A percentile compares a stretch with the other conserved stretches of the same genome.
These are phyloP conservation scores for Benitochromis conjunctus DNA, from an alignment of 2,113 vertebrate genomes.

Conservation along the genomic window DNA sequence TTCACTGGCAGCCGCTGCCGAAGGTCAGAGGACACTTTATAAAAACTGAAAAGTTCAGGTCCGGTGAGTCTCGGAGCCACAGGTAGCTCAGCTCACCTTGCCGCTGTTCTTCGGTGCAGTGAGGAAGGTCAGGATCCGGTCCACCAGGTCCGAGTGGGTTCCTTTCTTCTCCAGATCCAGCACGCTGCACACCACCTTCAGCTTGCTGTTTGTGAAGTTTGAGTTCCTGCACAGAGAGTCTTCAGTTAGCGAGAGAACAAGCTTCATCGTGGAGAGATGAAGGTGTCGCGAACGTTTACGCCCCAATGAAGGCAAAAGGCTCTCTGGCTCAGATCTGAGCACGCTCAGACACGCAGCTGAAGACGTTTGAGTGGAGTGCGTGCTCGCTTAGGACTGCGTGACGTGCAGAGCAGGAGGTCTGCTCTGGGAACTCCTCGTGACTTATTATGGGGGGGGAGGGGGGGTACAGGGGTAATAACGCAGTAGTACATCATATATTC, in stretches of 20 bases:
- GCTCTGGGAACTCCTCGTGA: not conserved
- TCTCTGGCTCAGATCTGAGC: not conserved
- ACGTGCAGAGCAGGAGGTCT: not conserved
- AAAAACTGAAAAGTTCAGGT: not conserved
- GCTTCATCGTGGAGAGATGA: not conserved
- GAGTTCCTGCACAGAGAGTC: slow-evolving; percentile 13
- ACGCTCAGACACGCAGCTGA: not conserved
- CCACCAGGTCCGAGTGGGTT: slow-evolving; percentile 83
- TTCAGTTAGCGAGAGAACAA: not conserved
- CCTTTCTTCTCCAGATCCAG: slow-evolving; percentile 94
- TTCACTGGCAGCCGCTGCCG: slow-evolving; percentile 60
- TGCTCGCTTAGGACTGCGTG: not conserved
- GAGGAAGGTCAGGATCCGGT: slow-evolving; percentile 89
- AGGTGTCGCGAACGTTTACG: not conserved
- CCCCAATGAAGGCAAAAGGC: not conserved
- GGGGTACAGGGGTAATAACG: not conserved
- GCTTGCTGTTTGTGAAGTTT: slow-evolving; percentile 67
- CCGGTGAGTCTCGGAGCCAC: not conserved
- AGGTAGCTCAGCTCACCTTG: slow-evolving; percentile 73
- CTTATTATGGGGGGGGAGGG: not conserved
- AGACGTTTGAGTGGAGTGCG: not conserved
- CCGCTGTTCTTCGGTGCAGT: slow-evolving; percentile 88
- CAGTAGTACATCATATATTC: not conserved
- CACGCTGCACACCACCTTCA: slow-evolving; percentile 88
- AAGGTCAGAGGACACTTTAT: not conserved